Base-by-base conservation (phyloP, 2,797 vertebrate species). In the Chelon auratus region DNA sequence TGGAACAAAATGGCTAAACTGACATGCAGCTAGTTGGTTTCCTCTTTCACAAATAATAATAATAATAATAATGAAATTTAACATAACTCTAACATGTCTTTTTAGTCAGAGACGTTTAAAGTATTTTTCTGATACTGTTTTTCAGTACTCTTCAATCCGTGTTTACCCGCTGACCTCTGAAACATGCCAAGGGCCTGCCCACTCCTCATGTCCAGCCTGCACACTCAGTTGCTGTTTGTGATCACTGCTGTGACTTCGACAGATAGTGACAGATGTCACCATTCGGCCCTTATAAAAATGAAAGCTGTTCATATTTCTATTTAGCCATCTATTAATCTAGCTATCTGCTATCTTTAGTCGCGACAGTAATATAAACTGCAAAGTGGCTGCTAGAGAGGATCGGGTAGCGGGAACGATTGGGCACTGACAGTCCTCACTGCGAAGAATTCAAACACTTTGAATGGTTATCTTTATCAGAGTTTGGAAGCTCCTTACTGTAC, bases 241-340 rank as follows among this genome's bases (percentile, higher is more conserved):
- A 60, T 69, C 30, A 30, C 40, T 57, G 69, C 66, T 8, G 66
- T 43, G 68, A 63, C 61, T 68, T 14, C 17, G 77, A 78, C 52
- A 40, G 57, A 69, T 63, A 55, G 78, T 70, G 80, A 86, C 83
- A 79, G 67, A 89, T 80, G 80, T 51, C 20, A 60, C 45, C 54
- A 68, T 73, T 70, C 7, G 24, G 62, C 74, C 62, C 72, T 68
- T 72, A 82, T 72, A 65, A 72, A 84, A 83, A 64, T 78, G 62
- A 83, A 78, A 72, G 71, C 66, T 80, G 75, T 60, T 82, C 64
- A 64, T 80, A 59, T 80, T 80, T 73, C 69, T 77, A 40, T 90
- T 86, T 82, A 81, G 57, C 68, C 18, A 60, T 82, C 70, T 81
- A 81, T 85, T 83, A 85, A 80, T 90, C 68, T 37, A 67, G 54